These are phyloP conservation scores for Aphis craccivora DNA, from an alignment of 1,140 invertebrate genomes.

Conservation along the genomic window DNA sequence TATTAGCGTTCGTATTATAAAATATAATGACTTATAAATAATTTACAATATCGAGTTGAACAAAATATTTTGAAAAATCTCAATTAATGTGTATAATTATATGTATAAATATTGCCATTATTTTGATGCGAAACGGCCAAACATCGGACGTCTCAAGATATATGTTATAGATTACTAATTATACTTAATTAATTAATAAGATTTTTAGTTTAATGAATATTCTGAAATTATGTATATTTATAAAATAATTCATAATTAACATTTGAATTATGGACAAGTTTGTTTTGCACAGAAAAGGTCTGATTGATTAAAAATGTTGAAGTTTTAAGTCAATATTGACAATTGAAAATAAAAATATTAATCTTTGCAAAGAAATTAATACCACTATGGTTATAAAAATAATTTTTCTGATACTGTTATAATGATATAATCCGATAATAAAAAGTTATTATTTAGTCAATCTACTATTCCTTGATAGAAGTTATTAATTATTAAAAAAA, in stretches of 20 bases:
- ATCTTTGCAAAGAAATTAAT: neutral
- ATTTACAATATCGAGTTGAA: too few species aligned
- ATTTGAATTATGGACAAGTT: neutral
- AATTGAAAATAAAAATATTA: neutral
- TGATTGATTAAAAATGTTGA: neutral
- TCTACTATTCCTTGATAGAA: neutral
- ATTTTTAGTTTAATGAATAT: neutral
- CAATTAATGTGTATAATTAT: neutral
- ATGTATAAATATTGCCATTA: neutral
- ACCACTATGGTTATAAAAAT: neutral
- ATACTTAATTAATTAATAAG: neutral
- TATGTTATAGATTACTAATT: neutral
- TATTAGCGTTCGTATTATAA: too few species aligned
- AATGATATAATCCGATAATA: neutral
- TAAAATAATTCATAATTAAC: neutral
- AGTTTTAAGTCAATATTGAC: neutral
- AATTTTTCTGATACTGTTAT: neutral
- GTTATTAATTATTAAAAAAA: neutral
- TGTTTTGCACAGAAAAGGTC: neutral
- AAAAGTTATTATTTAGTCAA: conserved; percentile 11
- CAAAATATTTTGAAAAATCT: neutral
- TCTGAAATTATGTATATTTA: neutral
- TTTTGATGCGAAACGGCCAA: neutral
- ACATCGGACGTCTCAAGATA: neutral
- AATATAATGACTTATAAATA: neutral